Evolutionary conservation across 2,888 invertebrate species (phyloP), one percentile per base, ranked within the genome.

Genomic region (Eupelmus urozonus): DNA sequence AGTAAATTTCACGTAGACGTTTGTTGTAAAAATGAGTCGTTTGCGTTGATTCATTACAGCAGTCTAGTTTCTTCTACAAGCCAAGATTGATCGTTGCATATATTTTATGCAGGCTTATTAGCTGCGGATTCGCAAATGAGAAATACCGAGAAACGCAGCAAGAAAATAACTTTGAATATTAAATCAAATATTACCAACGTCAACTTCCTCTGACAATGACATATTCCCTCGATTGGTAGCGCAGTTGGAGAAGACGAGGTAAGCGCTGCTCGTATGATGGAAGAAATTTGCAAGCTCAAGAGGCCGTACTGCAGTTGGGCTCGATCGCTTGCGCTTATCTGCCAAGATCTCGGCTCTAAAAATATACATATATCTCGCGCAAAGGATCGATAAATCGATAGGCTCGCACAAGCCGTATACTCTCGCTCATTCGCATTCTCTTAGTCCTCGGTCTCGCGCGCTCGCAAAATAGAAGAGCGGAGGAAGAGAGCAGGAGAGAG

Each of bases 331-430:
- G 16, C 9, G 9, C 34, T 34, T 34, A 78, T 69, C 73, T 18
- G 18, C 45, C 72, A 51, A 63, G 63, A 78, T 78, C 78, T 69
- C 0, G 2, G 27, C 73, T 69, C 40, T 73, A 69, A 73, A 78
- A 66, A 69, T 63, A 69, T 57, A 69, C 62, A 63, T 63, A 69
- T 57, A 69, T 67, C 67, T 66, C 66, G 20, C 53, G 60, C 67
- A 62, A 67, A 49, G 53, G 63, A 78, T 78, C 73, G 73, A 73
- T 73, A 69, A 78, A 73, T 78, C 73, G 78, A 78, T 78, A 78
- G 69, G 45, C n/a, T n/a, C 27, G 49, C n/a, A 3, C 40, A 13
- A 45, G 25, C 53, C 34, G 45, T 42, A 13, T 20, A 27, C 18
- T 1, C 62, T 60, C 59, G 63, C 20, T 69, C 65, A 72, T 76